A percentile compares a stretch with the other conserved stretches of the same genome.
Evolutionary conservation across 1,140 invertebrate species (phyloP).

Genomic region (Halyomorpha halys): DNA sequence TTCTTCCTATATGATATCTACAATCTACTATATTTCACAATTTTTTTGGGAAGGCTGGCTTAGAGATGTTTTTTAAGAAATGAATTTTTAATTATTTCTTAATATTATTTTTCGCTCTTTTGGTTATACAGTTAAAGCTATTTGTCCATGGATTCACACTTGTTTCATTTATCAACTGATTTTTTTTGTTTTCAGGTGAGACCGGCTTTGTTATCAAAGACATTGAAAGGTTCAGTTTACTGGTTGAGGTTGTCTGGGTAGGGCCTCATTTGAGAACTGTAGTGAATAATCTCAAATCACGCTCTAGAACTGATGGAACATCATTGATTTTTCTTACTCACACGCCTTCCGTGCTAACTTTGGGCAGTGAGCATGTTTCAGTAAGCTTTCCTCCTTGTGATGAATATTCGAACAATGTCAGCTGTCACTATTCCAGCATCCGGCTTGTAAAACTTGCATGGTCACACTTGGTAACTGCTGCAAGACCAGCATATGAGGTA

Average conservation of each 20-base stretch:
- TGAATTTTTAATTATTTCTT: too few species aligned
- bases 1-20: too few species aligned
- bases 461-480: slow-evolving; percentile 42
- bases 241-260: slow-evolving; percentile 52
- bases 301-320: slow-evolving; percentile 32
- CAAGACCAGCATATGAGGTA: slow-evolving; percentile 42
- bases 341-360: slow-evolving; percentile 15
- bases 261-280: slow-evolving; percentile 44
- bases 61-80: too few species aligned
- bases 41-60: too few species aligned
- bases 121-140: too few species aligned
- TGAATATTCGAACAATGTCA: slow-evolving; percentile 33
- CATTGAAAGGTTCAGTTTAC: slow-evolving; percentile 43
- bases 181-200: background rate
- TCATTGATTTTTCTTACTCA: background rate
- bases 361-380: slow-evolving; percentile 19
- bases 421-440: slow-evolving; percentile 52
- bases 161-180: too few species aligned
- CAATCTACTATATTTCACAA: too few species aligned
- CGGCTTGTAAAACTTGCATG: slow-evolving; percentile 57
- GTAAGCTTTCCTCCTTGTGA: slow-evolving; percentile 47
- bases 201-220: slow-evolving; percentile 39
- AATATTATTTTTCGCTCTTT: too few species aligned
- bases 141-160: too few species aligned
- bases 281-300: slow-evolving; percentile 37